Percentiles rank a stretch among this genome's conserved stretches.
phyloP scores from a whole-genome alignment of 2,797 vertebrate species.

The Sternarchorhynchus goeldii region DNA sequence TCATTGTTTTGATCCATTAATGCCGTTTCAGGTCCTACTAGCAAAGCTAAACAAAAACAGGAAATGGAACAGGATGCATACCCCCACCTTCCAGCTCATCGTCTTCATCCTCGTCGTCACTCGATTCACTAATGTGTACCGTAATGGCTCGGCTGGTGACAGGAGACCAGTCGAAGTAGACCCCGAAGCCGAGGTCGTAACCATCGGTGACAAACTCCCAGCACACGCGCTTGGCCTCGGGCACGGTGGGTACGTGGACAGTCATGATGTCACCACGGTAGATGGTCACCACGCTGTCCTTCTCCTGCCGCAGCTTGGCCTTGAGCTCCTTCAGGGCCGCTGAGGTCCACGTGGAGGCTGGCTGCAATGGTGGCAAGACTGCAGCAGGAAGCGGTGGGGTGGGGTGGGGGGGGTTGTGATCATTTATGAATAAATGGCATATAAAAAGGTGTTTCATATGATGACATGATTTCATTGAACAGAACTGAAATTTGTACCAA shows the following conservation, averaged over 20 bases:
- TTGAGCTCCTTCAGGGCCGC: slow-evolving; percentile 91
- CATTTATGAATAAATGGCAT: too few species aligned
- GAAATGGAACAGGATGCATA: neutral
- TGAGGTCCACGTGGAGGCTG: slow-evolving; percentile 90
- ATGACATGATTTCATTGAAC: too few species aligned
- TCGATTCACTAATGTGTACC: slow-evolving; percentile 97
- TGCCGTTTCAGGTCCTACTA: neutral
- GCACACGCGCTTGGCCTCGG: slow-evolving; percentile 90
- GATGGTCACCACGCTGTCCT: slow-evolving; percentile 89
- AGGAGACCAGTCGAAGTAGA: slow-evolving; percentile 96
- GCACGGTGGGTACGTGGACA: slow-evolving; percentile 91
- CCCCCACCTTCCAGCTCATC: slow-evolving; percentile 89
- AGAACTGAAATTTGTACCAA: too few species aligned
- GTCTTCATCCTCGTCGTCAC: slow-evolving; percentile 96
- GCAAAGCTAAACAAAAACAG: slow-evolving; percentile 22
- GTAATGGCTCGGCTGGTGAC: slow-evolving; percentile 92
- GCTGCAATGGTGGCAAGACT: slow-evolving; percentile 84
- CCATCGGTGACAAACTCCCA: slow-evolving; percentile 98
- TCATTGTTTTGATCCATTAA: neutral
- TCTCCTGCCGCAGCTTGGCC: slow-evolving; percentile 85
- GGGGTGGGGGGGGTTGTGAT: too few species aligned
- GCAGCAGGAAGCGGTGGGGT: slow-evolving; percentile 47
- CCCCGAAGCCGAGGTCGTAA: slow-evolving; percentile 96
- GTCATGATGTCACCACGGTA: slow-evolving; percentile 96
- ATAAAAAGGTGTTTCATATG: neutral